A percentile compares a stretch with the other conserved stretches of the same genome.
These are phyloP conservation scores for Oncorhynchus clarkii DNA, from an alignment of 2,113 vertebrate species.

Conservation along the genomic window DNA sequence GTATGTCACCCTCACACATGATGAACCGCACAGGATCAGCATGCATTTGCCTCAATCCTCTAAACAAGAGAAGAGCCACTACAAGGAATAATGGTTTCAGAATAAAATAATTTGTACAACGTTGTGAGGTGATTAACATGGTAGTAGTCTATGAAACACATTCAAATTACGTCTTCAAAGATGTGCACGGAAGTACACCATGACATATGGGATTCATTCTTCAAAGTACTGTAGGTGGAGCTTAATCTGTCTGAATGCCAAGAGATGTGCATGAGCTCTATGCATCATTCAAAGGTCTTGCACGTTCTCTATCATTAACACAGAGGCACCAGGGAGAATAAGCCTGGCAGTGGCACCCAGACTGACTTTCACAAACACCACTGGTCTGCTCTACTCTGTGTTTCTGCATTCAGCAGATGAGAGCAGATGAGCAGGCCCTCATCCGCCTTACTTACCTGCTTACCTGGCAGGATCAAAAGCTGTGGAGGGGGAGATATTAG, in stretches of 20 bases:
- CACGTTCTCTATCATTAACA: not conserved
- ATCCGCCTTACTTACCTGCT: slow-evolving; percentile 31
- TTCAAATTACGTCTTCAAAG: not conserved
- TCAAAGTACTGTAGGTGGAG: not conserved
- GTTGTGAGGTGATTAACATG: not conserved
- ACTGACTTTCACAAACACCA: not conserved
- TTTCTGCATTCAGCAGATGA: slow-evolving; percentile 33
- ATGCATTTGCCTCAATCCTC: slow-evolving; percentile 6
- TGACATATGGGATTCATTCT: too few relatives aligned
- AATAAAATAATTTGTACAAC: not conserved
- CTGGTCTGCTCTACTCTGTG: not conserved
- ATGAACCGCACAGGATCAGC: slow-evolving; percentile 7
- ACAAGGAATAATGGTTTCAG: not conserved
- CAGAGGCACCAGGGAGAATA: not conserved
- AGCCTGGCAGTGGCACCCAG: not conserved
- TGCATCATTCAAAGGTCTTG: not conserved
- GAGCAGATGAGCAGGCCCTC: slow-evolving; percentile 16
- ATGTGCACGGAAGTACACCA: too few relatives aligned
- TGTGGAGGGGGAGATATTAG: slow-evolving; percentile 45
- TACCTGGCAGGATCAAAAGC: slow-evolving; percentile 46
- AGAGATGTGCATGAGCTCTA: not conserved
- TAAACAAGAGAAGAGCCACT: not conserved
- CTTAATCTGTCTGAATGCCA: not conserved
- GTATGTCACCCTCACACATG: slow-evolving; percentile 10
- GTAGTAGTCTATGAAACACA: not conserved